These are phyloP conservation scores for Crotalus viridis DNA, from an alignment of 2,113 vertebrate species.

Conservation along the genomic window DNA sequence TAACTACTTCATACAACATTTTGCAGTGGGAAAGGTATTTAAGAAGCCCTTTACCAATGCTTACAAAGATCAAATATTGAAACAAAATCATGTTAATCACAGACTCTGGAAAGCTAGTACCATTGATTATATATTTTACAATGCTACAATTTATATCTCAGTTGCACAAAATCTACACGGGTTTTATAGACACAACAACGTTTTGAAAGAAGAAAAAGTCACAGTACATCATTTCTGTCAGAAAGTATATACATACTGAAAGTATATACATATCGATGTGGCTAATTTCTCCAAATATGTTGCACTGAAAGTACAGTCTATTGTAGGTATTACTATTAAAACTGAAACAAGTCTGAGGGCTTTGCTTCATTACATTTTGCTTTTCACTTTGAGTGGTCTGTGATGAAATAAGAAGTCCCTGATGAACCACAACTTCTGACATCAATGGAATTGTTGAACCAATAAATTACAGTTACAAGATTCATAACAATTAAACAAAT, in stretches of 20 bases:
- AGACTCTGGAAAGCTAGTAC: slow-evolving; percentile 20
- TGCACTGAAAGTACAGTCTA: background rate
- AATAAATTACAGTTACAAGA: background rate
- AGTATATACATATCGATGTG: background rate
- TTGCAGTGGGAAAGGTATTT: slow-evolving; percentile 59
- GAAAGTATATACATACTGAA: background rate
- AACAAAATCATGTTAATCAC: slow-evolving; percentile 50
- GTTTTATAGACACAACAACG: slow-evolving; percentile 42
- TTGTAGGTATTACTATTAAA: background rate
- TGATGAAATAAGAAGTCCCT: background rate
- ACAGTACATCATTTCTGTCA: slow-evolving; percentile 35
- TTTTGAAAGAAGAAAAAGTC: slow-evolving; percentile 37
- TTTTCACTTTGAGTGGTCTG: background rate
- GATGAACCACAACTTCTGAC: background rate
- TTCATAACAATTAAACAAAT: background rate
- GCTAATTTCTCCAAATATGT: background rate
- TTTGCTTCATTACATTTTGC: background rate
- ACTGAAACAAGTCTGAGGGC: background rate
- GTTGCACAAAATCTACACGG: slow-evolving; percentile 9
- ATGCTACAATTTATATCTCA: slow-evolving; percentile 20
- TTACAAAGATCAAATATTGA: slow-evolving; percentile 47
- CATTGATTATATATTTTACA: slow-evolving; percentile 38
- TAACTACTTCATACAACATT: slow-evolving; percentile 52
- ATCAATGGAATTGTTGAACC: background rate
- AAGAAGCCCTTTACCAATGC: slow-evolving; percentile 57